Conservation (phyloP, 1,140 invertebrate genomes). For the Danaus plexippus region DNA sequence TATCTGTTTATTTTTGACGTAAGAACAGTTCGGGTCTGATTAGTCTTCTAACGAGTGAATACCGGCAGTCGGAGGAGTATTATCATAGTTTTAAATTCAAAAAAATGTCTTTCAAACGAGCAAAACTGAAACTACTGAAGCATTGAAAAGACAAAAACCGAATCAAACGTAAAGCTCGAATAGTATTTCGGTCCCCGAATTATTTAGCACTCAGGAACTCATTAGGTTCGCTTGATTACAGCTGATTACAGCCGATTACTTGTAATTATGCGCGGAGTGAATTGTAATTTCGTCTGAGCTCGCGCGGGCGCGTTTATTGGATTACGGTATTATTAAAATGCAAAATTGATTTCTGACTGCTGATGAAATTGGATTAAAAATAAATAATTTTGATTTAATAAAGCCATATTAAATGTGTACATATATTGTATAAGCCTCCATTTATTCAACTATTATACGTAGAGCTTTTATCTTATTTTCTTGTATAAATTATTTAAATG, state of each 20-base stretch:
- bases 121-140: too few relatives aligned
- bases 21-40: too few relatives aligned
- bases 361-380: too few relatives aligned
- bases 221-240: conserved; percentile 26
- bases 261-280: conserved; percentile 21
- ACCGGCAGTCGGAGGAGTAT: too few relatives aligned
- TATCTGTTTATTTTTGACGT: too few relatives aligned
- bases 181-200: conserved; percentile 22
- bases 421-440: not conserved
- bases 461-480: too few relatives aligned
- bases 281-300: conserved; percentile 19
- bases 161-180: not conserved
- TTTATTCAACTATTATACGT: too few relatives aligned
- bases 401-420: not conserved
- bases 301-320: conserved; percentile 19
- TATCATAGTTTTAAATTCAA: too few relatives aligned
- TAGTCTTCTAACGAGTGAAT: too few relatives aligned
- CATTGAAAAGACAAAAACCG: too few relatives aligned
- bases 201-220: conserved; percentile 29
- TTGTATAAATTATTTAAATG: too few relatives aligned
- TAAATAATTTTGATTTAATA: not conserved
- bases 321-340: conserved; percentile 18
- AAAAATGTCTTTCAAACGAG: too few relatives aligned
- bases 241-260: conserved; percentile 22
- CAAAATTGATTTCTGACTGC: conserved; percentile 13